Base-by-base conservation (phyloP, 2,113 vertebrate genomes). In the Rana temporaria region DNA sequence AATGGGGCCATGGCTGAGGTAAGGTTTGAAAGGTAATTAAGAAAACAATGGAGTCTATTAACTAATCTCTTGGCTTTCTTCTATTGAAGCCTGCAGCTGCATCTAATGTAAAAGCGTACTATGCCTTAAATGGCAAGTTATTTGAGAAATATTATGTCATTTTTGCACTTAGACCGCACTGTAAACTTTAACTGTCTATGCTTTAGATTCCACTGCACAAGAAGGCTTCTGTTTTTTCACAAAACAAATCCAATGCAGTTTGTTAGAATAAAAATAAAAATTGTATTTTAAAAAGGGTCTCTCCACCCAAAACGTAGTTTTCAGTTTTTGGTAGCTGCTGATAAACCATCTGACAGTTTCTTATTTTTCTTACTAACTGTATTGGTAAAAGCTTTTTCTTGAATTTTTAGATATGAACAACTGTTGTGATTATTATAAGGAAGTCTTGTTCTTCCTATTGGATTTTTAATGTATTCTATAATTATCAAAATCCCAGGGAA, bases 31-130 rank as follows among this genome's bases (percentile, higher is more conserved):
- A 60, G 72, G 72, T 62, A 75, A 75, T 75, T 75, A 75, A 62
- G 32, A 75, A 75, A 75, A 75, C 72, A 75, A 75, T 75, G 72
- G 56, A 19, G 72, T 52, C 72, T 75, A 75, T 75, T 75, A 62
- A 75, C 72, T 42, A 75, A 75, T 75, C 60, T 75, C 56, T 56
- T 75, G 72, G 72, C 72, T 75, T 62, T 60, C 56, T 57, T 42
- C 59, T 42, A 34, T 34, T 62, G 17, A 75, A 26, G 32, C 26
- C 19, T 34, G 72, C 72, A 75, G 72, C 72, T 75, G 56, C 18
- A 16, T 30, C 30, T 32, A 75, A 42, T 38, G 32, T 75, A 12
- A 42, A 57, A 38, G 56, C 59, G 60, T 16, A 42, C 32, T 42
- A 15, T 34, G 56, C 56, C 72, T 38, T 75, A 75, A 60, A 75